Evolutionary conservation across 2,113 vertebrate genomes (phyloP).

Genomic region (Neogale vison): DNA sequence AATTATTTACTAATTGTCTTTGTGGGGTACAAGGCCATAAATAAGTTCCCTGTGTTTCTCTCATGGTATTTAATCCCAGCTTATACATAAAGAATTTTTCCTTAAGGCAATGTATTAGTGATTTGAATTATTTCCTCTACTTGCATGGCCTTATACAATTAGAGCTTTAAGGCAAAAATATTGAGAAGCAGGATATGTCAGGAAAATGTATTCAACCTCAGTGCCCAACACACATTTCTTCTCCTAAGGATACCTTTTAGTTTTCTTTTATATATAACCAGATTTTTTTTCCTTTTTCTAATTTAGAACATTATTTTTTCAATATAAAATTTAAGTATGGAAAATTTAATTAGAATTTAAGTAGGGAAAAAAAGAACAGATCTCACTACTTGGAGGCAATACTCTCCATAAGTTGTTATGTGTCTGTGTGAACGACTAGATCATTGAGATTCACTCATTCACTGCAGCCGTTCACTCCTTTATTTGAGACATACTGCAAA

Average conservation of each 20-base stretch:
- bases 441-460: background rate
- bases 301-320: slow-evolving; percentile 7
- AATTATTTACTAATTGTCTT: background rate
- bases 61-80: background rate
- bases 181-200: background rate
- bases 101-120: background rate
- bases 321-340: background rate
- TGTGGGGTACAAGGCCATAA: background rate
- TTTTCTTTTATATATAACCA: slow-evolving; percentile 27
- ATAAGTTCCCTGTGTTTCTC: background rate
- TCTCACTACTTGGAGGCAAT: background rate
- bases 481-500: background rate
- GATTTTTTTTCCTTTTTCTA: background rate
- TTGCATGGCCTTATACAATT: background rate
- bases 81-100: slow-evolving; percentile 4
- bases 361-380: slow-evolving; percentile 15
- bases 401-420: background rate
- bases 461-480: background rate
- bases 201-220: slow-evolving; percentile 16
- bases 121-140: slow-evolving; percentile 42
- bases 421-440: background rate
- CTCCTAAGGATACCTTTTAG: background rate
- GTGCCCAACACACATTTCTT: background rate
- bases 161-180: slow-evolving; percentile 37
- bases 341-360: background rate